Conservation (phyloP, 30 jellyfish, hydroid and myxozoan species). For the Aurelia sp. region DNA sequence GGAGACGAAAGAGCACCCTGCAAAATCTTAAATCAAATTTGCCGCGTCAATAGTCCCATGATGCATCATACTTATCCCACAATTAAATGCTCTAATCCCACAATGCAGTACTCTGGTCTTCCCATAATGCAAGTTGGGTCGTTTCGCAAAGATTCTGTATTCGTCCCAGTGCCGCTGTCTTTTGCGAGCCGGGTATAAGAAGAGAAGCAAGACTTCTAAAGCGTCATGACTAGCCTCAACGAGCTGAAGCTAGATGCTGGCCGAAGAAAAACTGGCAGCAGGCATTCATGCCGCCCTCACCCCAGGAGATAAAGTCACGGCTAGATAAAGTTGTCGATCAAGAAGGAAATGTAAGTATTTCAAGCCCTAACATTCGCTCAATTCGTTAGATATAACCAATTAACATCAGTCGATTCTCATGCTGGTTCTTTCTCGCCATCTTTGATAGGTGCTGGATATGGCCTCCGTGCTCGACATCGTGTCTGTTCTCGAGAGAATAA, state of each 20-base stretch:
- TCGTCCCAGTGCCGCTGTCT: slow-evolving; percentile 86
- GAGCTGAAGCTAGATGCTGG: slow-evolving; percentile 80
- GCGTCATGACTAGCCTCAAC: slow-evolving; percentile 86
- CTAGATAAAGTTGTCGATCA: slow-evolving; percentile 95
- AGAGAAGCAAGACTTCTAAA: slow-evolving; percentile 67
- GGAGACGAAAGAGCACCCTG: no score
- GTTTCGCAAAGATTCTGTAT: slow-evolving; percentile 52
- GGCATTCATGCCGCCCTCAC: slow-evolving; percentile 99
- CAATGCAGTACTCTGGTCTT: not conserved
- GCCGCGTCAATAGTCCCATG: no score
- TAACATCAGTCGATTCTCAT: slow-evolving; percentile 19
- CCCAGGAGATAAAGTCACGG: slow-evolving; percentile 98
- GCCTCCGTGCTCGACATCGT: slow-evolving; percentile 92
- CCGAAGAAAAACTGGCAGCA: slow-evolving; percentile 67
- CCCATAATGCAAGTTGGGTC: slow-evolving; percentile 47
- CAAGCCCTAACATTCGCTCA: no score
- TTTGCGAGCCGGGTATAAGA: slow-evolving; percentile 70
- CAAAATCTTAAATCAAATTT: no score
- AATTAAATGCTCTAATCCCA: not conserved
- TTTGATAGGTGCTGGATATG: slow-evolving; percentile 96
- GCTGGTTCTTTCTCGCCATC: slow-evolving; percentile 59
- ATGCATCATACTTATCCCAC: no score
- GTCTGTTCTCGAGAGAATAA: slow-evolving; percentile 82
- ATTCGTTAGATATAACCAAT: not conserved
- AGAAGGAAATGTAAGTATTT: slow-evolving; percentile 95